Base-by-base conservation (phyloP, 2,113 vertebrate species). In the Datnioides undecimradiatus region DNA sequence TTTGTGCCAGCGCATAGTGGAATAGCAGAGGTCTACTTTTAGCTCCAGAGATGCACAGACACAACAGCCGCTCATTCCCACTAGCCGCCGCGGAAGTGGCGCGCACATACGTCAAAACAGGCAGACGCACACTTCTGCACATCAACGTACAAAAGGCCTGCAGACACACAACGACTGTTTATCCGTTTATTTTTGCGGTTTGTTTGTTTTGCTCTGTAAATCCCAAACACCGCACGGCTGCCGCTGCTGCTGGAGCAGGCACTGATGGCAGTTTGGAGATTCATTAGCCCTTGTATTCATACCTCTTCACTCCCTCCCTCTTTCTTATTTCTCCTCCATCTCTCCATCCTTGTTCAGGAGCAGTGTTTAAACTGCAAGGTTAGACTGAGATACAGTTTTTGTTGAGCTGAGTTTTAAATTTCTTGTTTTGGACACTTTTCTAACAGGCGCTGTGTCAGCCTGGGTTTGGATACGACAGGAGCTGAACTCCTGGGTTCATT, bases 141-240 rank as follows among this genome's bases (percentile, higher is more conserved):
- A 58, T n/a, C 65, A 43, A 73, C 17, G 25, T 49, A 41, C 33
- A 76, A 58, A 76, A 66, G 69, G 38, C 71, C 76, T 54, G n/a
- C 67, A 82, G 78, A 89, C 55, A 33, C 34, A 67, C 68, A 63
- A 64, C 66, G 73, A 71, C 38, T 80, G 63, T 91, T 80, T 81
- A 87, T 77, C 74, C 58, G 45, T 86, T 84, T 83, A 65, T 87
- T 82, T 83, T 55, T 85, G 67, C 73, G 29, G 55, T 83, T 87
- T 82, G 83, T 85, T 87, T 87, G 88, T 83, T 87, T 80, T 82
- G 80, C 79, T 83, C 41, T 0, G 66, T 77, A 79, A 81, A 84
- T 79, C 45, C 45, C 23, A 43, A 75, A 62, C 83, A 70, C 45
- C 0, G 17, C 70, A 73, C 91, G 88, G 86, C 78, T 86, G 84